A percentile compares a stretch with the other conserved stretches of the same genome.
Conservation (phyloP, 2,113 vertebrate genomes). For the Mystacornis crossleyi region DNA sequence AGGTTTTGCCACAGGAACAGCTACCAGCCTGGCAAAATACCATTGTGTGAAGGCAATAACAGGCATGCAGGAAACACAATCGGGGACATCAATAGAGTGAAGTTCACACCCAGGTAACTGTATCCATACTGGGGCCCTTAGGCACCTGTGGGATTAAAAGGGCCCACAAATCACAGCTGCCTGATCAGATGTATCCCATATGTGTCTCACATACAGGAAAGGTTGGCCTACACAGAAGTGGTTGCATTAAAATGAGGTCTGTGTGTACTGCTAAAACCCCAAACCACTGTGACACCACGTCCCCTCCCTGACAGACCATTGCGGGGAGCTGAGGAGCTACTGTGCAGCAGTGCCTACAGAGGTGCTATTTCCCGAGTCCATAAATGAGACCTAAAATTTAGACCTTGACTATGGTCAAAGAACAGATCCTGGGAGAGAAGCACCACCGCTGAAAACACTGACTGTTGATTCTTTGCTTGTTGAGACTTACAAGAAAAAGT, state of each 20-base stretch:
- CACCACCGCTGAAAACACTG: background rate
- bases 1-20: background rate
- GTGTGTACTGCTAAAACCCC: background rate
- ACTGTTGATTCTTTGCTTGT: background rate
- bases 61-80: background rate
- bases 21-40: background rate
- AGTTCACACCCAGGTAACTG: background rate
- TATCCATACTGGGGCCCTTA: background rate
- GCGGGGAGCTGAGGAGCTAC: background rate
- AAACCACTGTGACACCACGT: fast-evolving
- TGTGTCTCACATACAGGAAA: background rate
- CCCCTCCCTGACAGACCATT: background rate
- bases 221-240: background rate
- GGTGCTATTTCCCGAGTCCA: background rate
- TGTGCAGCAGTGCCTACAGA: background rate
- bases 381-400: background rate
- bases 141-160: background rate
- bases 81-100: fast-evolving
- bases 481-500: background rate
- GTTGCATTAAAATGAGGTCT: background rate
- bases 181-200: background rate
- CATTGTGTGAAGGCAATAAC: background rate
- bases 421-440: background rate
- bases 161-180: background rate
- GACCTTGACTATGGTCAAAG: background rate